phyloP scores from a whole-genome alignment of 1,140 invertebrate species.

The Tyrophagus putrescentiae region DNA sequence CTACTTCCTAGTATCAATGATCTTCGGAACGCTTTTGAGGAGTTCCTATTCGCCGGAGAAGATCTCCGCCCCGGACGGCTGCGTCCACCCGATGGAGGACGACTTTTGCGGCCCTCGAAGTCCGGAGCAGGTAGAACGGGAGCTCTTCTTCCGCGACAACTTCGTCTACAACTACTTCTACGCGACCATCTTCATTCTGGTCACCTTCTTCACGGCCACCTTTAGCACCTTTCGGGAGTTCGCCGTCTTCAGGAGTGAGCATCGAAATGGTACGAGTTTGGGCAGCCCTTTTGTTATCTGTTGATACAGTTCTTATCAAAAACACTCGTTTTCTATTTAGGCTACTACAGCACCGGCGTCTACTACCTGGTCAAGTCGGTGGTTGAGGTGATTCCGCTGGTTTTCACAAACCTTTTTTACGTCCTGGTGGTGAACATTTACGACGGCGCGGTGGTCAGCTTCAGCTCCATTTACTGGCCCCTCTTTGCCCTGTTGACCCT shows the following conservation, averaged over 20 bases:
- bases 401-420: not conserved
- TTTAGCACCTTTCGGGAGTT: not conserved
- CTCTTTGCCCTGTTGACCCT: not conserved
- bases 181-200: not conserved
- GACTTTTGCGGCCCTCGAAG: conserved; percentile 1
- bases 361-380: not conserved
- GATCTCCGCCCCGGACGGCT: not conserved
- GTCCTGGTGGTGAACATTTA: not conserved
- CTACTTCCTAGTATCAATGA: not conserved
- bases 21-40: not conserved
- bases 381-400: not conserved
- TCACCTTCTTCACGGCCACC: not conserved
- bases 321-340: not conserved
- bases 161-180: not conserved
- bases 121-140: not conserved
- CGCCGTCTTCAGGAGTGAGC: conserved; percentile 3
- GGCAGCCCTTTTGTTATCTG: not conserved
- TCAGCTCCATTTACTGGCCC: not conserved
- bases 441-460: not conserved
- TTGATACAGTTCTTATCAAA: not conserved
- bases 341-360: conserved; percentile 5
- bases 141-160: not conserved
- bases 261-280: conserved; percentile 14
- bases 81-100: not conserved
- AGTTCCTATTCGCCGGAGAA: not conserved